Evolutionary conservation across 2,797 vertebrate genomes (phyloP), one percentile per base, ranked within the genome.

Genomic region (Syngnathus rostellatus): DNA sequence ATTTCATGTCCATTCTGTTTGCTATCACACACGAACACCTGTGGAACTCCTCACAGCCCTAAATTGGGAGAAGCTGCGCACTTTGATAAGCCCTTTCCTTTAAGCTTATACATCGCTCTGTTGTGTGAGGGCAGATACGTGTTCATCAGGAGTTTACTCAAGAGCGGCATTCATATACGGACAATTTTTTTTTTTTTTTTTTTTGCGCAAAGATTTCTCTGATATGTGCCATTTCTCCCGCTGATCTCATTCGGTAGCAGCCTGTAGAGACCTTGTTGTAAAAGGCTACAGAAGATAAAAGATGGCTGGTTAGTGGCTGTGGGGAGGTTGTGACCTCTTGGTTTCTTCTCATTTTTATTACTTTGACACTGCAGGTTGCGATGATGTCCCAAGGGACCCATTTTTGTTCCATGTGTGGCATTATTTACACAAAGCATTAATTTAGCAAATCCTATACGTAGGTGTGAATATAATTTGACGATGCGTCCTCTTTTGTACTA

Each of bases 201-300:
- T 82, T 82, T 80, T 23, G 23, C 23, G 85, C 83, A 83, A 80
- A 86, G 85, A 85, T 87, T 82, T 87, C 81, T 76, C 76, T 81
- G 82, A 89, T 87, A 82, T 84, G 78, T 85, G 79, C 79, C 72
- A 78, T 86, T 87, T 84, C 82, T 80, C 68, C 83, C 84, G 80
- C 86, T 68, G 84, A 86, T 85, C 85, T 81, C 75, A 72, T 79
- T 80, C 81, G 81, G 83, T 76, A 73, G 66, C 73, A 53, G 77
- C 86, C 83, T 83, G 81, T 53, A 38, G 86, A 85, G 88, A 82
- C n/a, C 81, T 66, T 62, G 67, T 72, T 71, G 83, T 85, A 80
- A 84, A 85, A 84, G 72, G 76, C 79, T 76, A 73, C 67, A 72
- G 65, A 74, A 86, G 86, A 88, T 86, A 83, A 88, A 86, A 82